phyloP scores from a whole-genome alignment of 2,113 vertebrate genomes.

The Cephalopterus ornatus region DNA sequence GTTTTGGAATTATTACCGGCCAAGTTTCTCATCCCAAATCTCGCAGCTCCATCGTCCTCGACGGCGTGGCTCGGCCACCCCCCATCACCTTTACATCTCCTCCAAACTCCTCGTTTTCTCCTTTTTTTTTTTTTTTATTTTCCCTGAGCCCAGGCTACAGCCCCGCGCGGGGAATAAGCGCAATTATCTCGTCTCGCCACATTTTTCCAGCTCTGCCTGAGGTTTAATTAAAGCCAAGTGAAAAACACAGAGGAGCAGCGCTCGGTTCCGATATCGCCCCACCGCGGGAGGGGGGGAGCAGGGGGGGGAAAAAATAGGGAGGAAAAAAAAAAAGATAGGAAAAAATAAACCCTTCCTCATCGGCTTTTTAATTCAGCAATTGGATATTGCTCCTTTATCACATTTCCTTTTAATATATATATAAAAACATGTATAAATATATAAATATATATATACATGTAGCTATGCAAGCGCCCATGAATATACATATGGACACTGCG shows the following conservation, averaged over 20 bases:
- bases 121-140: not conserved
- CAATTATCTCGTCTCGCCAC: conserved; percentile 81
- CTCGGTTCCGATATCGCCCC: conserved; percentile 69
- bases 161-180: conserved; percentile 72
- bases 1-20: not conserved
- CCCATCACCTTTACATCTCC: not conserved
- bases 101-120: not conserved
- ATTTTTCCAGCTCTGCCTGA: conserved; percentile 79
- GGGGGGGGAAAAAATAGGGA: not conserved
- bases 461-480: not conserved
- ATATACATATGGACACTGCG: not conserved
- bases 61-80: fast-evolving
- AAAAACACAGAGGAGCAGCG: conserved; percentile 74
- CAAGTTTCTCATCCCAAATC: not conserved
- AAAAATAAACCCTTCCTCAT: conserved; percentile 20
- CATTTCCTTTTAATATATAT: conserved; percentile 41
- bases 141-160: conserved; percentile 43
- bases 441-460: not conserved
- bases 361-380: conserved; percentile 53
- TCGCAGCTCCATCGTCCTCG: fast-evolving
- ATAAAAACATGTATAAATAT: not conserved
- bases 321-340: not conserved
- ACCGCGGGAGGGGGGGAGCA: not conserved
- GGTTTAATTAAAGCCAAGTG: conserved; percentile 83
- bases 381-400: conserved; percentile 54